Evolutionary conservation across 2,888 invertebrate species (phyloP).

Genomic region (Drosophila yooni): DNA sequence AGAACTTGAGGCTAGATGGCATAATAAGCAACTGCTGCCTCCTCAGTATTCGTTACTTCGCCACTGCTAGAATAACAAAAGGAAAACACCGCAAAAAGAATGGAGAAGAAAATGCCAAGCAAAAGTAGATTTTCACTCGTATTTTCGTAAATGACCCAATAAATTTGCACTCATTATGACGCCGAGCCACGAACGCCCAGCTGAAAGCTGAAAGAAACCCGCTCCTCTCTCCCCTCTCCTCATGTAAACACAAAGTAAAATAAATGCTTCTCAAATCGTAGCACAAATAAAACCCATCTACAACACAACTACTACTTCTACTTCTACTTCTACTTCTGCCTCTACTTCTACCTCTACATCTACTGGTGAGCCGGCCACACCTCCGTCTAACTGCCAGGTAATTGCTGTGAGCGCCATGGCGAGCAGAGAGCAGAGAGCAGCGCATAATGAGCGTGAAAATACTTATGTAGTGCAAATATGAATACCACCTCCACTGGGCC

Average conservation of each 20-base stretch:
- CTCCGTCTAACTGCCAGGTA: constrained; percentile 59
- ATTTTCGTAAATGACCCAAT: constrained; percentile 80
- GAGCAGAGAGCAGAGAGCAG: constrained; percentile 42
- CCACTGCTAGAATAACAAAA: constrained; percentile 27
- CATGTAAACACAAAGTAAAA: constrained; percentile 30
- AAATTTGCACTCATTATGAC: constrained; percentile 81
- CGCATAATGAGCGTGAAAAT: constrained; percentile 79
- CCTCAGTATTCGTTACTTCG: constrained; percentile 21
- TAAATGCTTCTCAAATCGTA: constrained; percentile 67
- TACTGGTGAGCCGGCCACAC: not conserved
- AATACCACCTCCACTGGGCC: constrained; percentile 48
- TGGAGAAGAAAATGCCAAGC: constrained; percentile 44
- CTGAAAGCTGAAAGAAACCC: not conserved
- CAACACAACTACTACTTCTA: not conserved
- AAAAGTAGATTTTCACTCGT: constrained; percentile 67
- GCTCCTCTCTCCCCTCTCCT: not conserved
- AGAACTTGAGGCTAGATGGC: constrained; percentile 60
- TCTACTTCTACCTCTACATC: no score
- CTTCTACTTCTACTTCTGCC: no score
- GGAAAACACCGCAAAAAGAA: constrained; percentile 24
- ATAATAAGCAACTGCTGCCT: constrained; percentile 73
- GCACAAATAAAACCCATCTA: constrained; percentile 45
- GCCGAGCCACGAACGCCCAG: constrained; percentile 68
- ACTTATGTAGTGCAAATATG: constrained; percentile 66
- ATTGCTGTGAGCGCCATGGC: constrained; percentile 71